phyloP scores from a whole-genome alignment of 2,113 vertebrate species.

The Heteronetta atricapilla region DNA sequence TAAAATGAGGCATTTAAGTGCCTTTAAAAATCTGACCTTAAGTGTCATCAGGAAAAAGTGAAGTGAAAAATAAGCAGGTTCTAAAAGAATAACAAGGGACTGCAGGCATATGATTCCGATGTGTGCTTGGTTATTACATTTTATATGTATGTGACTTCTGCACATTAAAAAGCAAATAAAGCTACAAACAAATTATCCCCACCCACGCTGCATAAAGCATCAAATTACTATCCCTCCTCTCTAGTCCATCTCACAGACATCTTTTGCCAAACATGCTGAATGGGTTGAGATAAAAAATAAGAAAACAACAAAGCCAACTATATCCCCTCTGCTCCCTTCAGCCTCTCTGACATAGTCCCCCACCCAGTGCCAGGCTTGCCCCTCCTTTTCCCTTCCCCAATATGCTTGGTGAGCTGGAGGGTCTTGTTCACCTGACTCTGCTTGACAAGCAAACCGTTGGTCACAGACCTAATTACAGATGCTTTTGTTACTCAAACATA shows the following conservation, averaged over 20 bases:
- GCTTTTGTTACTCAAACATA: not conserved
- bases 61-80: slow-evolving; percentile 39
- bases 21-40: slow-evolving; percentile 65
- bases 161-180: not conserved
- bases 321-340: not conserved
- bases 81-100: not conserved
- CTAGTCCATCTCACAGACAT: not conserved
- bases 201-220: not conserved
- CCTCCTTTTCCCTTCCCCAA: not conserved
- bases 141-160: not conserved
- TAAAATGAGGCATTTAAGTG: slow-evolving; percentile 31
- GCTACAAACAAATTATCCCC: not conserved
- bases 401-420: not conserved
- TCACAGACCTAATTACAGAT: slow-evolving; percentile 23
- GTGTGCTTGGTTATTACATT: not conserved
- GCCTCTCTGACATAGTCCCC: not conserved
- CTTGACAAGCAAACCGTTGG: slow-evolving; percentile 19
- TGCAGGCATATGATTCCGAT: not conserved
- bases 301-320: not conserved
- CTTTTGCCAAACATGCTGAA: not conserved
- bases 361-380: not conserved
- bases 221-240: not conserved
- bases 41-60: slow-evolving; percentile 33
- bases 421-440: not conserved
- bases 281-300: not conserved